These are phyloP conservation scores for Myiozetetes cayanensis DNA, from an alignment of 2,113 vertebrate species.

Conservation along the genomic window DNA sequence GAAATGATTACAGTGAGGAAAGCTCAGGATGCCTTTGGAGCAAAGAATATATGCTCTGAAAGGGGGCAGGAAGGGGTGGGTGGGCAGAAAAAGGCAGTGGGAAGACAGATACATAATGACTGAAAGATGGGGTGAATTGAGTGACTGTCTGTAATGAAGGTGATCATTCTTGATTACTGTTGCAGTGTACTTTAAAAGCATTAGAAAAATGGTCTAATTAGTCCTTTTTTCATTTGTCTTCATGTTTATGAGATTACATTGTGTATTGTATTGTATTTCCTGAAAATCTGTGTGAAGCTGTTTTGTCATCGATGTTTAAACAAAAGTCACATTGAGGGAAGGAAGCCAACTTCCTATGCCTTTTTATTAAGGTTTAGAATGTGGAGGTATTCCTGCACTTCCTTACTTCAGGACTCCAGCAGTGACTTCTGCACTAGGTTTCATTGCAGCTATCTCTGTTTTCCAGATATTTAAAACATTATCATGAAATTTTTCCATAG, in stretches of 20 bases:
- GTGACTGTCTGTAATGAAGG: not conserved
- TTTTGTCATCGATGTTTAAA: not conserved
- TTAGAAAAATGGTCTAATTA: not conserved
- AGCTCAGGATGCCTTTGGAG: not conserved
- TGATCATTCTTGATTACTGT: not conserved
- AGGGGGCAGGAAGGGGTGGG: not conserved
- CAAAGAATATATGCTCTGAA: not conserved
- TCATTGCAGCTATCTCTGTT: not conserved
- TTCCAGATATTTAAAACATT: not conserved
- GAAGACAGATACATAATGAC: not conserved
- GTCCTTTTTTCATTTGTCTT: not conserved
- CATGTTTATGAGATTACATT: not conserved
- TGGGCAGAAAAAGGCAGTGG: not conserved
- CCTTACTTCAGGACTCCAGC: not conserved
- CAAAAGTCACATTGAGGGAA: not conserved
- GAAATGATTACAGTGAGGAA: not conserved
- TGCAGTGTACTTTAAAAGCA: not conserved
- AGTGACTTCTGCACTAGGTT: not conserved
- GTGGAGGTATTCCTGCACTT: not conserved
- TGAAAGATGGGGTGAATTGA: not conserved
- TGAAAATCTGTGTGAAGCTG: not conserved
- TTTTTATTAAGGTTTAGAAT: not conserved
- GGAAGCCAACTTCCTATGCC: not conserved
- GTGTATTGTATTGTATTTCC: conserved; percentile 12
- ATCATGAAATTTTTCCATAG: not conserved